These are phyloP conservation scores for Epirrita christyi DNA, from an alignment of 2,888 invertebrate genomes.

Conservation along the genomic window DNA sequence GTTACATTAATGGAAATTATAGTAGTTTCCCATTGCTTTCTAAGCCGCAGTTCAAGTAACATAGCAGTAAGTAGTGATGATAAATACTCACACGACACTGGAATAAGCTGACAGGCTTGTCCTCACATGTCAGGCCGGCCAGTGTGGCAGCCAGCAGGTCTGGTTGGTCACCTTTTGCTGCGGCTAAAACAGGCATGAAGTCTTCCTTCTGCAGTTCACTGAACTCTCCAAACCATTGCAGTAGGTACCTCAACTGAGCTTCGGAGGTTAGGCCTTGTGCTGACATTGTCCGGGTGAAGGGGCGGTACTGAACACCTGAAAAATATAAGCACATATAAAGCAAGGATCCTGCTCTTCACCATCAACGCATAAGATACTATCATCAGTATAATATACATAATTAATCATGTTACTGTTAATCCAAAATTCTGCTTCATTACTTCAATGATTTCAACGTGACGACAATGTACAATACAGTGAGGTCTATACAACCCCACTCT, in stretches of 20 bases:
- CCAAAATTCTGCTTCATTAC: too few relatives aligned
- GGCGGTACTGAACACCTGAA: conserved; percentile 56
- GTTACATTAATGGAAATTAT: too few relatives aligned
- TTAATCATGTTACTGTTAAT: too few relatives aligned
- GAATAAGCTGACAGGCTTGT: conserved; percentile 92
- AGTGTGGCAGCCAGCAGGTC: conserved; percentile 90
- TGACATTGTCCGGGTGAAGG: conserved; percentile 76
- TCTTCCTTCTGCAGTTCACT: conserved; percentile 94
- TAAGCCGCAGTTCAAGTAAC: too few relatives aligned
- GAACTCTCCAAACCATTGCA: conserved; percentile 96
- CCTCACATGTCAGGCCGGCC: conserved; percentile 87
- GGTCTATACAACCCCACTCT: too few relatives aligned
- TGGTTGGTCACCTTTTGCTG: conserved; percentile 85
- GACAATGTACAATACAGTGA: too few relatives aligned
- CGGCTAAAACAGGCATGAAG: conserved; percentile 90
- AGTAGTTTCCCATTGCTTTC: too few relatives aligned
- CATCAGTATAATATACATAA: too few relatives aligned
- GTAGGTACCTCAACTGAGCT: conserved; percentile 91
- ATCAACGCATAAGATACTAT: too few relatives aligned
- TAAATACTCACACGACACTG: conserved; percentile 89
- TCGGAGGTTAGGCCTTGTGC: conserved; percentile 85
- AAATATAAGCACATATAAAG: not conserved
- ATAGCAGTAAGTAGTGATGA: not conserved
- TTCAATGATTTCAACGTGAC: too few relatives aligned
- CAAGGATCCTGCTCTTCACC: too few relatives aligned